Conservation (phyloP, 30 jellyfish, hydroid and myxozoan species). For the Aurelia coerulea region DNA sequence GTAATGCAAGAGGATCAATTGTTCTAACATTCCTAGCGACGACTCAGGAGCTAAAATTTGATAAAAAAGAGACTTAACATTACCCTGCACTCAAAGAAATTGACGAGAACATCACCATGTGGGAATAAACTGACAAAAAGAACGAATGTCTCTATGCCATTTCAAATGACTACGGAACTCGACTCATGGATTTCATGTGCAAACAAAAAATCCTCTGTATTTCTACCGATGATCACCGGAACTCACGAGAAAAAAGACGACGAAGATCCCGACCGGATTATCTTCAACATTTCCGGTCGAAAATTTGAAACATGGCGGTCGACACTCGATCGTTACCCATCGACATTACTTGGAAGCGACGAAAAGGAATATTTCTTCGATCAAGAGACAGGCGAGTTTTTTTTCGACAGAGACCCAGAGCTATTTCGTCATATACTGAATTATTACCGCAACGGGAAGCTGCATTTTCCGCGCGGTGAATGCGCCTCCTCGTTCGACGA, state of each 20-base stretch:
- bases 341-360: conserved; percentile 92
- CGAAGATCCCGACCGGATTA: conserved; percentile 47
- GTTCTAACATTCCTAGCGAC: too few species aligned
- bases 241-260: conserved; percentile 39
- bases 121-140: not conserved
- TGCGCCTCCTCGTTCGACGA: conserved; percentile 89
- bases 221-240: conserved; percentile 76
- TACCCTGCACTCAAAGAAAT: not conserved
- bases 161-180: conserved; percentile 74
- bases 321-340: conserved; percentile 75
- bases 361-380: conserved; percentile 89
- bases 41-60: not conserved
- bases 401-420: conserved; percentile 96
- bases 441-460: conserved; percentile 86
- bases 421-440: conserved; percentile 82
- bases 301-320: conserved; percentile 88
- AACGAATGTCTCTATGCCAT: conserved; percentile 50
- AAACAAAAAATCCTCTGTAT: conserved; percentile 75
- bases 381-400: conserved; percentile 71
- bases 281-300: conserved; percentile 90
- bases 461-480: conserved; percentile 89
- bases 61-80: not conserved
- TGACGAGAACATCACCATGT: not conserved
- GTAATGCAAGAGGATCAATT: too few species aligned
- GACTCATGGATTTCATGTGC: conserved; percentile 93